Percentiles rank a stretch among this genome's conserved stretches.
These are phyloP conservation scores for Stenotaenia linearis DNA, from an alignment of 2,888 invertebrate species.

Conservation along the genomic window DNA sequence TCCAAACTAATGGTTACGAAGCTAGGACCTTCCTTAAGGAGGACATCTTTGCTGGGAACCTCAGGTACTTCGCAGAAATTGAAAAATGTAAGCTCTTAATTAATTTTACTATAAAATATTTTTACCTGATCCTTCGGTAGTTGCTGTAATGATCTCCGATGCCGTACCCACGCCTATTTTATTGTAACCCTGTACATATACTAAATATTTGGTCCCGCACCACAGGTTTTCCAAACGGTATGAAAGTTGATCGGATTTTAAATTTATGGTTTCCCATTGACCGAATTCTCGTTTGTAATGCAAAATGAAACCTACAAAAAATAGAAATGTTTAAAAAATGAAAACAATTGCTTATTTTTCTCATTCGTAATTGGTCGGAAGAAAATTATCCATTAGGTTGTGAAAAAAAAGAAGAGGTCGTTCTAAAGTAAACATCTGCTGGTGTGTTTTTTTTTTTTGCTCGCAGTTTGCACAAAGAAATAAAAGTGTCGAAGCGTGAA, in stretches of 20 bases:
- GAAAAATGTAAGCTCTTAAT: not conserved
- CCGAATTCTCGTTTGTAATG: slow-evolving; percentile 92
- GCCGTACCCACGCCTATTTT: slow-evolving; percentile 42
- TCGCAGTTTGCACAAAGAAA: not conserved
- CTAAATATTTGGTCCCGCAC: slow-evolving; percentile 89
- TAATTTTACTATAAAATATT: not conserved
- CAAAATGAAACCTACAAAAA: slow-evolving; percentile 67
- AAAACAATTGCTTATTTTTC: not conserved
- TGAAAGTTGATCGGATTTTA: slow-evolving; percentile 43
- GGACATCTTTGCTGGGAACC: slow-evolving; percentile 31
- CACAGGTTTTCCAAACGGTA: slow-evolving; percentile 67
- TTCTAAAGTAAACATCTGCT: not conserved
- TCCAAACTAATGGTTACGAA: slow-evolving; percentile 81
- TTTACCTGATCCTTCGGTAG: slow-evolving; percentile 31
- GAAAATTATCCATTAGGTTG: not conserved
- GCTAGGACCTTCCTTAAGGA: slow-evolving; percentile 33
- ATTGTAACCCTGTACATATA: slow-evolving; percentile 87
- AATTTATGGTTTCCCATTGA: slow-evolving; percentile 81
- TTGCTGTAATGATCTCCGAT: slow-evolving; percentile 32
- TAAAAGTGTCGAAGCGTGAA: slow-evolving; percentile 21
- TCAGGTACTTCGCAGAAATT: slow-evolving; percentile 31
- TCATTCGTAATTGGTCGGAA: not conserved
- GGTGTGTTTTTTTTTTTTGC: not conserved
- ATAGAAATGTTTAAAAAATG: not conserved
- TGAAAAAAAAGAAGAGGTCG: not conserved